Evolutionary conservation across 1,140 invertebrate genomes (phyloP), one percentile per base, ranked within the genome.

Genomic region (Contarinia nasturtii): DNA sequence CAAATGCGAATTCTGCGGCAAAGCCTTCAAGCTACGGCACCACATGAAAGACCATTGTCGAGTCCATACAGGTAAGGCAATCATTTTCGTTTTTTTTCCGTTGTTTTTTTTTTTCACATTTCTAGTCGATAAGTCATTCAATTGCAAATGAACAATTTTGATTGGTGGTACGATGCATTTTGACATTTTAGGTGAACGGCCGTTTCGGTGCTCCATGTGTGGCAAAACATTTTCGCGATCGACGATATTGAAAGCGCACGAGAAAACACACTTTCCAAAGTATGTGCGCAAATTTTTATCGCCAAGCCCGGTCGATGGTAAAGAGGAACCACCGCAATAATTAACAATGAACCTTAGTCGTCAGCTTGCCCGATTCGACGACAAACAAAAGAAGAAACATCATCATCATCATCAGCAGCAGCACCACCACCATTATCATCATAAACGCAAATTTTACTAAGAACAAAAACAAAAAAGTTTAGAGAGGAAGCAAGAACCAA

Each of bases 11-110:
- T 86, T 86, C 69, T 88, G 86, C 65, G 85, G 84, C 48, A 87
- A 87, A 67, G 82, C 84, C 50, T 89, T 89, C 70, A 90, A 89
- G 62, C 65, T 88, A 52, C 73, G 86, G 42, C 85, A 89, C 63
- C 86, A 89, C 67, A 88, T 91, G 86, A 89, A 88, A 67, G 86
- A 90, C 66, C 86, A 90, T 65, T 87, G 84, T 67, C 77, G 85
- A 56, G 86, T 89, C 46, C 86, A 90, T 63, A 89, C 86, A 54
- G 87, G 72, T 74, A 65, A 67, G 69, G n/a, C 46, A 15, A n/a
- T 10, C 38, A n/a, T 44, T 33, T 27, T 27, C 2, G 14, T 44
- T 22, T 27, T n/a, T 7, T 12, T n/a, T n/a, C 4, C 10, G 7
- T 44, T 44, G 12, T 27, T 27, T 44, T 27, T 15, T 12, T n/a